Evolutionary conservation across 1,140 invertebrate species (phyloP).

Genomic region (Caenorhabditis brenneri): DNA sequence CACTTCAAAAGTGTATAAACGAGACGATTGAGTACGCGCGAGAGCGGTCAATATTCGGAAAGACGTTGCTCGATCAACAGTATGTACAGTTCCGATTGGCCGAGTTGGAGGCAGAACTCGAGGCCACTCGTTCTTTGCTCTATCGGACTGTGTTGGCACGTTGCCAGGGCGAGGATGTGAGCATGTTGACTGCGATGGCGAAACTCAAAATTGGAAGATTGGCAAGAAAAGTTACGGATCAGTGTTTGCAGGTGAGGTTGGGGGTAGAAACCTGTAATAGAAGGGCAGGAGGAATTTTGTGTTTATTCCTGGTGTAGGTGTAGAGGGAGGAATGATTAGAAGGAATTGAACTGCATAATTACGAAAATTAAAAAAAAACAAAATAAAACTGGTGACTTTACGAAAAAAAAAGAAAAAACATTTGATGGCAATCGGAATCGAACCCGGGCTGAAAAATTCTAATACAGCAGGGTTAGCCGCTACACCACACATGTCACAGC

Average conservation of each 20-base stretch:
- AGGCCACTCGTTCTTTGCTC: constrained; percentile 73
- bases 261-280: too few species aligned
- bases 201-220: constrained; percentile 76
- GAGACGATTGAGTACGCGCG: constrained; percentile 74
- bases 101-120: constrained; percentile 75
- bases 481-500: too few species aligned
- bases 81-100: constrained; percentile 74
- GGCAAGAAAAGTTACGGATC: constrained; percentile 74
- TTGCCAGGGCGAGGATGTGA: constrained; percentile 75
- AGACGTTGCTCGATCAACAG: constrained; percentile 74
- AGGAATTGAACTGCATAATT: too few species aligned
- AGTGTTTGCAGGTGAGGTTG: constrained; percentile 75
- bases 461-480: too few species aligned
- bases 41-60: constrained; percentile 74
- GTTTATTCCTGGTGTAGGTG: too few species aligned
- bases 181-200: constrained; percentile 75
- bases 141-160: constrained; percentile 74
- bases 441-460: too few species aligned
- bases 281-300: too few species aligned
- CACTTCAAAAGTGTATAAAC: constrained; percentile 72
- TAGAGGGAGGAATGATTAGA: too few species aligned
- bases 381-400: too few species aligned
- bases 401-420: too few species aligned
- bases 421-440: too few species aligned
- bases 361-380: too few species aligned